phyloP scores from a whole-genome alignment of 2,113 vertebrate species.

The Strigops habroptila region DNA sequence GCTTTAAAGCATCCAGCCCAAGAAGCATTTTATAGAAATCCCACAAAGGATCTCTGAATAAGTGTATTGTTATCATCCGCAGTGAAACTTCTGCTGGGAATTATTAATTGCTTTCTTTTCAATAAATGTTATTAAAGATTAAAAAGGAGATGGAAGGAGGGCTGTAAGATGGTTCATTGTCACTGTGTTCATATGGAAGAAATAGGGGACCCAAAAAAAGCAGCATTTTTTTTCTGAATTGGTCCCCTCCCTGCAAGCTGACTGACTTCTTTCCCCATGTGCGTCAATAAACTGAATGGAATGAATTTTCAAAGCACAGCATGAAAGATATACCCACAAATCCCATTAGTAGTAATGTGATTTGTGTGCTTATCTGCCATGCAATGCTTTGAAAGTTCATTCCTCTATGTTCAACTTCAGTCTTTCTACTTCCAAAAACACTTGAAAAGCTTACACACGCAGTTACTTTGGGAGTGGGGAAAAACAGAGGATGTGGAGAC shows the following conservation, averaged over 20 bases:
- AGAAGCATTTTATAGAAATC: background rate
- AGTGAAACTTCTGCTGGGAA: background rate
- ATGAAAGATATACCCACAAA: constrained; percentile 66
- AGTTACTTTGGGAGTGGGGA: background rate
- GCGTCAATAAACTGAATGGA: constrained; percentile 53
- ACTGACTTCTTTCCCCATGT: constrained; percentile 46
- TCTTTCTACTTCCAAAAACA: constrained; percentile 34
- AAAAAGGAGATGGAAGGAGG: constrained; percentile 20
- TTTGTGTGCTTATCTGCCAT: constrained; percentile 58
- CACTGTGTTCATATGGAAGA: background rate
- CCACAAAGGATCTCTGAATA: background rate
- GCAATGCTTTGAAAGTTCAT: constrained; percentile 58
- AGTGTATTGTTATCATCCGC: background rate
- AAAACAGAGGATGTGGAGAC: background rate
- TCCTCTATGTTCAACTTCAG: constrained; percentile 35
- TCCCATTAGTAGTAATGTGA: constrained; percentile 69
- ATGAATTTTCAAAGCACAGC: constrained; percentile 69
- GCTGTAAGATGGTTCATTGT: background rate
- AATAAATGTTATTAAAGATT: background rate
- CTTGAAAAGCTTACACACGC: constrained; percentile 16
- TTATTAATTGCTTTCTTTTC: constrained; percentile 18
- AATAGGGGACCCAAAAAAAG: constrained; percentile 2
- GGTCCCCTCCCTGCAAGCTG: background rate
- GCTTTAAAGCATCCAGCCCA: background rate
- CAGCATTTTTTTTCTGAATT: background rate